phyloP scores from a whole-genome alignment of 2,113 vertebrate genomes.

The Furnarius figulus region DNA sequence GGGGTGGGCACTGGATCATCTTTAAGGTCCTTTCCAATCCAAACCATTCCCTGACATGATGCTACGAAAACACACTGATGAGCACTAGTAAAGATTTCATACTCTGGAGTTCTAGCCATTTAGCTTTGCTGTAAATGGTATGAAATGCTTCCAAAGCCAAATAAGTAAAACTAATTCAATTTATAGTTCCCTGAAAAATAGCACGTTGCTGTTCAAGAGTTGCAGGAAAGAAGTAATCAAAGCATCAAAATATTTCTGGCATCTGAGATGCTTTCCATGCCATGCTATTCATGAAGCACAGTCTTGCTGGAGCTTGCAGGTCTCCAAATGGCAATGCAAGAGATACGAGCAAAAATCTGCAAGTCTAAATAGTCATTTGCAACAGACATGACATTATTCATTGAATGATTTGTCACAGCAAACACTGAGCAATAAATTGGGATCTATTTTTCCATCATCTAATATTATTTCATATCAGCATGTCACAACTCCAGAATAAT shows the following conservation, averaged over 20 bases:
- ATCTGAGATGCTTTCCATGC: background rate
- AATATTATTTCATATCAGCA: background rate
- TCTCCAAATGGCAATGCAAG: constrained; percentile 23
- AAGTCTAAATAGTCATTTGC: constrained; percentile 36
- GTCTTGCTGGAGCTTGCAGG: constrained; percentile 1
- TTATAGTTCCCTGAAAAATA: background rate
- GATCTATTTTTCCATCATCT: constrained; percentile 2
- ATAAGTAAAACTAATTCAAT: background rate
- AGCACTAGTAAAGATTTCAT: background rate
- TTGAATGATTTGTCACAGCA: background rate
- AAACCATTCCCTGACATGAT: background rate
- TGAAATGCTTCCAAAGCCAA: background rate
- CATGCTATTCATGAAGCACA: background rate
- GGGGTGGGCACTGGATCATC: background rate
- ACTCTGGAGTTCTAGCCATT: background rate
- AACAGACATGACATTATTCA: background rate
- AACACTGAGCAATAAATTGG: background rate
- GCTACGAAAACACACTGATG: background rate
- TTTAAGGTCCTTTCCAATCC: background rate
- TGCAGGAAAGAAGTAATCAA: background rate
- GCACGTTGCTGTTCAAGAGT: background rate
- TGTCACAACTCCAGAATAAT: background rate
- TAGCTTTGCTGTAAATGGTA: background rate
- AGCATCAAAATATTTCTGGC: background rate
- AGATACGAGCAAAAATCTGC: background rate